phyloP scores from a whole-genome alignment of 2,113 vertebrate species.

The Hydrochoerus hydrochaeris region DNA sequence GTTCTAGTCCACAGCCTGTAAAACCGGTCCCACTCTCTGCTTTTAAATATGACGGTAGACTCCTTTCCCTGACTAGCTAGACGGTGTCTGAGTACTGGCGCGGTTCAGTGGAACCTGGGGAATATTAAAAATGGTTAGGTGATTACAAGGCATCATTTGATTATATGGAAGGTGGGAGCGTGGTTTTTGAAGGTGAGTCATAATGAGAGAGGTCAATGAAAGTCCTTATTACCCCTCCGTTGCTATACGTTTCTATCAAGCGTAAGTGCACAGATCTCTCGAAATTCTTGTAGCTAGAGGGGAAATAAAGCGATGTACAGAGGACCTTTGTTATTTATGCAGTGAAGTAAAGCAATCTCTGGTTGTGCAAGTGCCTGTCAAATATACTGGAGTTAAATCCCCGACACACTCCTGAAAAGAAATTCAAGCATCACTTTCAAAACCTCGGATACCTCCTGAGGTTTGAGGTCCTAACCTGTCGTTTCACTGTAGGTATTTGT shows the following conservation, averaged over 20 bases:
- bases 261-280: conserved; percentile 57
- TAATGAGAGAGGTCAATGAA: conserved; percentile 87
- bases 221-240: conserved; percentile 75
- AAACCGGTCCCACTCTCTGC: conserved; percentile 89
- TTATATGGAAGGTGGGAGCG: conserved; percentile 81
- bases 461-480: conserved; percentile 77
- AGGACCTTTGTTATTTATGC: conserved; percentile 85
- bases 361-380: conserved; percentile 74
- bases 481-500: conserved; percentile 74
- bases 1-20: conserved; percentile 90
- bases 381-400: conserved; percentile 79
- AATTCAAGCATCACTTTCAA: conserved; percentile 78
- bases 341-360: conserved; percentile 83
- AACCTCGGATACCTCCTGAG: conserved; percentile 70
- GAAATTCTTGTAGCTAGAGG: conserved; percentile 76
- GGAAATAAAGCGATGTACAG: conserved; percentile 73
- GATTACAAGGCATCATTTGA: conserved; percentile 86
- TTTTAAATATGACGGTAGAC: conserved; percentile 89
- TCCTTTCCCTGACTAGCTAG: conserved; percentile 86
- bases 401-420: conserved; percentile 70
- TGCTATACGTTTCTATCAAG: conserved; percentile 71
- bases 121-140: conserved; percentile 89
- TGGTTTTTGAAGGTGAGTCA: conserved; percentile 88
- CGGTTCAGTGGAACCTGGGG: conserved; percentile 84
- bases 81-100: conserved; percentile 85